These are phyloP conservation scores for Aspidiotus rigidus DNA, from an alignment of 2,888 invertebrate genomes.

Conservation along the genomic window DNA sequence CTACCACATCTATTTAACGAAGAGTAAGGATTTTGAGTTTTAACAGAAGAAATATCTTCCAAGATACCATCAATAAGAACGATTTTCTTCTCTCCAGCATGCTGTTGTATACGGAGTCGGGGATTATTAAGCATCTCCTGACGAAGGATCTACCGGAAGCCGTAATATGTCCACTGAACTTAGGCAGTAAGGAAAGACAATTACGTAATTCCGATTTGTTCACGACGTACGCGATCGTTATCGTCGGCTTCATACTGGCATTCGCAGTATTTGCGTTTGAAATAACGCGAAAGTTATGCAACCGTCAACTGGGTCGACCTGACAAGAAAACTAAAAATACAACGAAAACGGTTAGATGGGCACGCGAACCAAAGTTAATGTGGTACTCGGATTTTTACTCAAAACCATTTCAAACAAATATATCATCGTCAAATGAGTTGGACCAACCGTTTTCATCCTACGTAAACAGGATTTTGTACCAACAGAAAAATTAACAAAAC, in stretches of 20 bases:
- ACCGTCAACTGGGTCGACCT: background rate
- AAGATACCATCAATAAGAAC: background rate
- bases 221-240: constrained; percentile 70
- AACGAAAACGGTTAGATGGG: background rate
- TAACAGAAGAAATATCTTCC: background rate
- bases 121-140: constrained; percentile 60
- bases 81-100: constrained; percentile 47
- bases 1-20: constrained; percentile 56
- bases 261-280: constrained; percentile 58
- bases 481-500: too few species aligned
- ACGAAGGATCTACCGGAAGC: constrained; percentile 58
- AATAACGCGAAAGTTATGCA: constrained; percentile 42
- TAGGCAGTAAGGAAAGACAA: constrained; percentile 69
- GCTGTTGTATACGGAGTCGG: constrained; percentile 60
- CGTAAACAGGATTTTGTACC: too few species aligned
- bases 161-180: constrained; percentile 69
- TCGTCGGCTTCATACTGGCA: constrained; percentile 58
- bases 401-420: too few species aligned
- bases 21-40: constrained; percentile 50
- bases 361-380: background rate
- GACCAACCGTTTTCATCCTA: too few species aligned
- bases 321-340: background rate
- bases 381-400: too few species aligned
- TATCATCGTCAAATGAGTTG: too few species aligned
- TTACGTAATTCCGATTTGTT: constrained; percentile 64